Conservation (phyloP, 2,888 invertebrate species). For the Graphium colonna region DNA sequence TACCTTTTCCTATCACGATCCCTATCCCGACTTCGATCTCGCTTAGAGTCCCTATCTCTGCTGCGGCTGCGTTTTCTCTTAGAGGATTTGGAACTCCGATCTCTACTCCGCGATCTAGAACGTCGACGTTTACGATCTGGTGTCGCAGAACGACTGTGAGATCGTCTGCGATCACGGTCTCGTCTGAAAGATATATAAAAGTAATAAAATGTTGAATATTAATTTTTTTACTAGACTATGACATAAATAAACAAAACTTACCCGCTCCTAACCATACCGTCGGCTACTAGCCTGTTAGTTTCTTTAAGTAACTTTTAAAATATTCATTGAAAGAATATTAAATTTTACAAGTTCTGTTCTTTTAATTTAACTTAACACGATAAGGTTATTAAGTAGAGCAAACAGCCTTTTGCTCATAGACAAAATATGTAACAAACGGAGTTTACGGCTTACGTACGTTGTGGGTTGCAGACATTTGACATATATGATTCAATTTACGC, state of each 20-base stretch:
- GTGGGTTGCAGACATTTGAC: too few relatives aligned
- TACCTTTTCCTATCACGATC: slow-evolving; percentile 64
- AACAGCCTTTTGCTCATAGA: too few relatives aligned
- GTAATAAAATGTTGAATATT: too few relatives aligned
- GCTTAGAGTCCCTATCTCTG: slow-evolving; percentile 81
- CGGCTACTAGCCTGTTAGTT: too few relatives aligned
- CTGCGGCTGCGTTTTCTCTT: slow-evolving; percentile 84
- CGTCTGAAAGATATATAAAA: slow-evolving; percentile 41
- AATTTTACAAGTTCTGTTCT: too few relatives aligned
- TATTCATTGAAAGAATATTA: too few relatives aligned
- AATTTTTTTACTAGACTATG: background rate
- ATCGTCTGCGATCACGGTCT: slow-evolving; percentile 76
- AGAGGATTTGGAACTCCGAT: slow-evolving; percentile 79
- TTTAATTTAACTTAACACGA: too few relatives aligned
- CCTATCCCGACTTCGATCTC: slow-evolving; percentile 74
- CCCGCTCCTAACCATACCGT: slow-evolving; percentile 66
- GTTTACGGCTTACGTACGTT: too few relatives aligned
- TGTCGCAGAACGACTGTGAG: slow-evolving; percentile 79
- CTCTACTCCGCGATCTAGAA: slow-evolving; percentile 80
- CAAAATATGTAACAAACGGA: slow-evolving; percentile 12
- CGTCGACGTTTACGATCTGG: slow-evolving; percentile 80
- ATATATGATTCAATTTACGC: too few relatives aligned
- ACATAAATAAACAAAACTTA: slow-evolving; percentile 37
- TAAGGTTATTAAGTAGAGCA: too few relatives aligned
- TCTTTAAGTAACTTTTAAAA: too few relatives aligned